Evolutionary conservation across 2,888 invertebrate genomes (phyloP).

Genomic region (Selenia dentaria): DNA sequence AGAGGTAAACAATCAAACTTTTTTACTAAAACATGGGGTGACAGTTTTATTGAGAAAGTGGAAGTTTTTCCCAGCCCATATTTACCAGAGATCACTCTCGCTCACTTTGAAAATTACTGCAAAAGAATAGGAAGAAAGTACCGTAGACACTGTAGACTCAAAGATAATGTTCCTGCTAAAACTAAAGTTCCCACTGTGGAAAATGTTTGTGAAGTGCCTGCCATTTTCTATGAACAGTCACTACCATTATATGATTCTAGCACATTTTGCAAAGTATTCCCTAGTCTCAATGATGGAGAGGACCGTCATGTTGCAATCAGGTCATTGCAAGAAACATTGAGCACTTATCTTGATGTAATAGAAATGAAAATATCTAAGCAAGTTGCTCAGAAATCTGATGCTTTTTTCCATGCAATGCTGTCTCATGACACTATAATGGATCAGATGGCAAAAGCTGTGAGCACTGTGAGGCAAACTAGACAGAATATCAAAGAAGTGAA

Average conservation of each 20-base stretch:
- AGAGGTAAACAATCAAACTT: conserved; percentile 96
- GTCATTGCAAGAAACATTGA: conserved; percentile 94
- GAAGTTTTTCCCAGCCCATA: conserved; percentile 91
- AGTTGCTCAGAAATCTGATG: conserved; percentile 97
- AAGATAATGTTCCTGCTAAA: conserved; percentile 68
- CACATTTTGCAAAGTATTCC: conserved; percentile 94
- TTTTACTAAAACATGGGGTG: conserved; percentile 99
- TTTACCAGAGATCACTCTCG: conserved; percentile 92
- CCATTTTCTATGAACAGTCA: conserved; percentile 92
- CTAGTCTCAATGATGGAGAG: conserved; percentile 84
- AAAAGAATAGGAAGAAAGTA: conserved; percentile 89
- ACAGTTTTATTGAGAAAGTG: conserved; percentile 94
- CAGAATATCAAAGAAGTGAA: conserved; percentile 92
- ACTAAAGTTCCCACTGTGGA: conserved; percentile 74
- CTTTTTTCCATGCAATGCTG: conserved; percentile 99
- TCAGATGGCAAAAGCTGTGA: conserved; percentile 93
- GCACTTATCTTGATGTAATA: conserved; percentile 97
- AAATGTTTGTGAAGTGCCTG: conserved; percentile 89
- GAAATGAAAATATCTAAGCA: conserved; percentile 97
- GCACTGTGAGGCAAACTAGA: conserved; percentile 89
- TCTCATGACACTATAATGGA: conserved; percentile 99
- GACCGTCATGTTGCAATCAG: conserved; percentile 86
- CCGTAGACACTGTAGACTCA: conserved; percentile 85
- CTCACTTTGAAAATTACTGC: conserved; percentile 95
- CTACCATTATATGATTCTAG: conserved; percentile 92